Conservation (phyloP, 2,797 vertebrate species). For the Anniella stebbinsi region DNA sequence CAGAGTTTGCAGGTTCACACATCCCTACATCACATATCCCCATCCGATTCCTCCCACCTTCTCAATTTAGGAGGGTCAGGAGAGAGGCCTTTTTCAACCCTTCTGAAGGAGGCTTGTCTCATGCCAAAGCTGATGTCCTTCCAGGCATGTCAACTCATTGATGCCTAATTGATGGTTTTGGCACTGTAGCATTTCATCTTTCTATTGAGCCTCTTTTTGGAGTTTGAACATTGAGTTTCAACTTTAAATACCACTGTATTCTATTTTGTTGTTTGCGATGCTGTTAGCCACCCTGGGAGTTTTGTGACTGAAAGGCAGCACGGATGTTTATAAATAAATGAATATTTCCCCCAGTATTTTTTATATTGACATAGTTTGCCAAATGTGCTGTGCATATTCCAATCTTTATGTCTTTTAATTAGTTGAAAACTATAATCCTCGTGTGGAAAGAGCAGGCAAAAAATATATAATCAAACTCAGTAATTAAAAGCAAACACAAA, state of each 20-base stretch:
- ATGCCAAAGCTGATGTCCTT: not conserved
- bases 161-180: not conserved
- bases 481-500: not conserved
- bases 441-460: not conserved
- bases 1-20: too few relatives aligned
- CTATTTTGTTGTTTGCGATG: not conserved
- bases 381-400: not conserved
- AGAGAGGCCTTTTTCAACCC: not conserved
- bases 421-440: not conserved
- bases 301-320: not conserved
- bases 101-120: not conserved
- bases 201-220: not conserved
- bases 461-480: not conserved
- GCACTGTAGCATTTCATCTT: not conserved
- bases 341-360: not conserved
- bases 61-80: not conserved
- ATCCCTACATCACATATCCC: too few relatives aligned
- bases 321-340: conserved; percentile 3
- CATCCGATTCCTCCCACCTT: not conserved
- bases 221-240: not conserved
- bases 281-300: not conserved
- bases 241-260: not conserved
- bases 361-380: conserved; percentile 32
- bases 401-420: not conserved
- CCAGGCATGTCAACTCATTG: not conserved